Evolutionary conservation across 2,888 invertebrate genomes (phyloP).

Genomic region (Amphipoea oculea): DNA sequence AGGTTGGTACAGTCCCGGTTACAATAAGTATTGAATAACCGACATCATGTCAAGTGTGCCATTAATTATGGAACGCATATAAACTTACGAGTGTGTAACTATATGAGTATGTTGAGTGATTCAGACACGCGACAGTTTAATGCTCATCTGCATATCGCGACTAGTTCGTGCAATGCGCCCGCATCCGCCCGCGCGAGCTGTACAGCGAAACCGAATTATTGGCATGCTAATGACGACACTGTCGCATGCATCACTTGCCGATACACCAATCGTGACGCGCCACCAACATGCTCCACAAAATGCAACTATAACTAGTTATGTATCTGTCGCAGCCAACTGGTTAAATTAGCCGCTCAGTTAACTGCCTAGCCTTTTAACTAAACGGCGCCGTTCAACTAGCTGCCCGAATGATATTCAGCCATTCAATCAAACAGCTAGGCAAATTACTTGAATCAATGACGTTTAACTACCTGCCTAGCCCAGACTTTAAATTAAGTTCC

Average conservation of each 20-base stretch:
- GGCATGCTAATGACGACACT: conserved; percentile 40
- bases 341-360: too few species aligned
- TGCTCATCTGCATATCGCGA: conserved; percentile 69
- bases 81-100: neutral
- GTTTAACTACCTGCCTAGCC: too few species aligned
- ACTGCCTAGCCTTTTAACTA: too few species aligned
- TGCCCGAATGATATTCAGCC: too few species aligned
- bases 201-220: conserved; percentile 3
- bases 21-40: neutral
- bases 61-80: neutral
- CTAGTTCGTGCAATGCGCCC: conserved; percentile 64
- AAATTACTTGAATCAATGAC: too few species aligned
- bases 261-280: neutral
- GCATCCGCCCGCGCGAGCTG: conserved; percentile 63
- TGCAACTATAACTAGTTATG: neutral
- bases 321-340: neutral
- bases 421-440: too few species aligned
- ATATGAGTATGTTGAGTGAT: conserved; percentile 14
- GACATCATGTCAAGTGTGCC: neutral
- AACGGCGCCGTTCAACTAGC: too few species aligned
- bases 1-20: neutral
- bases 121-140: conserved; percentile 1
- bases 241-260: conserved; percentile 26
- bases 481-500: too few species aligned
- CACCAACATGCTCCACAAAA: neutral